A percentile compares a stretch with the other conserved stretches of the same genome.
These are phyloP conservation scores for Exocentrus adspersus DNA, from an alignment of 2,888 invertebrate genomes.

Conservation along the genomic window DNA sequence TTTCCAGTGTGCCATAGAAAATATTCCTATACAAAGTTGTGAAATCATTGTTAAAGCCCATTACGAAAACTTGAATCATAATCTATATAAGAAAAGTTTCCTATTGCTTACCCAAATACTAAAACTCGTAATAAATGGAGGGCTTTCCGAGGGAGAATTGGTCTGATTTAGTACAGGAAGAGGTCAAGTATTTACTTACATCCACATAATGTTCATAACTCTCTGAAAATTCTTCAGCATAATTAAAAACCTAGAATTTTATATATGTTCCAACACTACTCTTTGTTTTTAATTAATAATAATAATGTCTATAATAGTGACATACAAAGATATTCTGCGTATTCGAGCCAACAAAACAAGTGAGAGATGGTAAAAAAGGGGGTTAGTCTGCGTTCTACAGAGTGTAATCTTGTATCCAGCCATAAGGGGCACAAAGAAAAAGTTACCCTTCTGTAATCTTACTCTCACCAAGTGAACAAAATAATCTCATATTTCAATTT, in stretches of 20 bases:
- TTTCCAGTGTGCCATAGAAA: slow-evolving; percentile 39
- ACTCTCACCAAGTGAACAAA: background rate
- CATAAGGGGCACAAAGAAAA: too few species aligned
- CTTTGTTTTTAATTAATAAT: too few species aligned
- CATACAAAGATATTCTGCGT: too few species aligned
- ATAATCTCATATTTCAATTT: background rate
- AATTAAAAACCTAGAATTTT: background rate
- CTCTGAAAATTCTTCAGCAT: background rate
- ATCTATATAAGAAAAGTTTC: slow-evolving; percentile 47
- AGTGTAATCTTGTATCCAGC: background rate
- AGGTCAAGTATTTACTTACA: slow-evolving; percentile 30
- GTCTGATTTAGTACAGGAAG: slow-evolving; percentile 32
- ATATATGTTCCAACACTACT: too few species aligned
- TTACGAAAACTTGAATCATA: slow-evolving; percentile 46
- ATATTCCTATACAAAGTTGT: slow-evolving; percentile 44
- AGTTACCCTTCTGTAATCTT: background rate
- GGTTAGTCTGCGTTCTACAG: background rate
- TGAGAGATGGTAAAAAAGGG: too few species aligned
- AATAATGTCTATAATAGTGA: too few species aligned
- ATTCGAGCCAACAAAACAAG: too few species aligned
- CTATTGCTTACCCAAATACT: slow-evolving; percentile 46
- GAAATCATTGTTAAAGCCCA: slow-evolving; percentile 45
- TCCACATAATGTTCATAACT: background rate
- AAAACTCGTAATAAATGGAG: slow-evolving; percentile 42
- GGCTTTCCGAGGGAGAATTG: slow-evolving; percentile 35